Conservation (phyloP, 2,797 vertebrate genomes). For the Crenichthys baileyi region DNA sequence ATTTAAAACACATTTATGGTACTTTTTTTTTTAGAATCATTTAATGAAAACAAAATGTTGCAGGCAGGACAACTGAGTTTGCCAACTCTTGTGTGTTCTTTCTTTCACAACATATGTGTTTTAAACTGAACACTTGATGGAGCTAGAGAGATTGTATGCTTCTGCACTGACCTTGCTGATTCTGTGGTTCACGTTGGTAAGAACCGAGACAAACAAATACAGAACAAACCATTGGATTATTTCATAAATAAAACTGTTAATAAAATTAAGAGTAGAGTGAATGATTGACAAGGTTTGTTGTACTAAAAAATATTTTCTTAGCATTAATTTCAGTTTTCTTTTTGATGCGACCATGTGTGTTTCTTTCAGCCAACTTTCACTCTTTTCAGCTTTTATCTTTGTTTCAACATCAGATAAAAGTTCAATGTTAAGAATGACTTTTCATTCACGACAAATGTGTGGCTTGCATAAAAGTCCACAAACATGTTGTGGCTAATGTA, state of each 20-base stretch:
- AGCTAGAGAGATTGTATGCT: constrained; percentile 8
- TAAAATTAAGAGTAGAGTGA: background rate
- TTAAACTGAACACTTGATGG: constrained; percentile 29
- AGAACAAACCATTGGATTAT: background rate
- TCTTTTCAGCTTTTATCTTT: background rate
- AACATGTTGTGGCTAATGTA: background rate
- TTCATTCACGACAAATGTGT: background rate
- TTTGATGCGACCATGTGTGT: background rate
- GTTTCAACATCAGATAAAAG: background rate
- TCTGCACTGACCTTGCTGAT: background rate
- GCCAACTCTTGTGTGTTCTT: background rate
- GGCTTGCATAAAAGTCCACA: background rate
- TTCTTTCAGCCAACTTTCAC: background rate
- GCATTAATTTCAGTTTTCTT: background rate
- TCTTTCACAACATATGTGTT: background rate
- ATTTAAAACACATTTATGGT: background rate
- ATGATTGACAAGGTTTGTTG: background rate
- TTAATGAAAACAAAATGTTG: background rate
- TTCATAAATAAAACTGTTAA: background rate
- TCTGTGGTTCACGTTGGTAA: background rate
- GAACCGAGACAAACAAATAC: background rate
- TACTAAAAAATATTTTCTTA: background rate
- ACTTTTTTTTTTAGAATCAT: background rate
- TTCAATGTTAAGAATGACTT: background rate
- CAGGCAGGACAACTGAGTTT: background rate